These are phyloP conservation scores for Dromas ardeola DNA, from an alignment of 2,113 vertebrate genomes.

Conservation along the genomic window DNA sequence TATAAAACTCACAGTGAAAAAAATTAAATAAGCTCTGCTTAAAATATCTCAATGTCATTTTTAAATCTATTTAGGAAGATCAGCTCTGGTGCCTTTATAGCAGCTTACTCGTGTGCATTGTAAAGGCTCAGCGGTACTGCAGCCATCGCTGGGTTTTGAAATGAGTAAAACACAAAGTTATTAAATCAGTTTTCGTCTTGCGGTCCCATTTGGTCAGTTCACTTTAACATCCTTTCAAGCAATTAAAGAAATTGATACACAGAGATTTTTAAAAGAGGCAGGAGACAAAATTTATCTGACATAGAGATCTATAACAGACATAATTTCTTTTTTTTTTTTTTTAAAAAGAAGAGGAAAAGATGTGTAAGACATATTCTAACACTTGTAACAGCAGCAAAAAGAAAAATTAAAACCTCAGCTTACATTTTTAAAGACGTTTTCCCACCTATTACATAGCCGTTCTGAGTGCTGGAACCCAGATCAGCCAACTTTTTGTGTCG, in stretches of 20 bases:
- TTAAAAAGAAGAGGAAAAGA: neutral
- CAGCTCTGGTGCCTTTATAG: constrained; percentile 69
- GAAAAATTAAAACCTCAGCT: neutral
- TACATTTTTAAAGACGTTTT: neutral
- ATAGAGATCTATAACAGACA: neutral
- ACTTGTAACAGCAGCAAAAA: constrained; percentile 4
- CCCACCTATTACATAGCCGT: neutral
- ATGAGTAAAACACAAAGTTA: constrained; percentile 57
- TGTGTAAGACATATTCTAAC: neutral
- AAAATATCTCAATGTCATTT: constrained; percentile 70
- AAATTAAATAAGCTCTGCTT: constrained; percentile 67
- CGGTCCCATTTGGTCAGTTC: neutral
- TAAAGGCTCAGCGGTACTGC: constrained; percentile 27
- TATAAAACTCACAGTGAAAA: constrained; percentile 51
- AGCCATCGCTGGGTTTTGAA: constrained; percentile 44
- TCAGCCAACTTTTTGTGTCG: neutral
- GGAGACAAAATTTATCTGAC: neutral
- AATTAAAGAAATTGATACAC: constrained; percentile 51
- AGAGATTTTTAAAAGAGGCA: constrained; percentile 6
- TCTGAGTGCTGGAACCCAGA: neutral
- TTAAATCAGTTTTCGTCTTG: constrained; percentile 64
- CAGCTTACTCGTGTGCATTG: constrained; percentile 59
- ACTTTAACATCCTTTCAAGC: neutral
- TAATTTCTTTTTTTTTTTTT: neutral
- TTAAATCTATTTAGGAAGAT: constrained; percentile 66